A percentile compares a stretch with the other conserved stretches of the same genome.
These are phyloP conservation scores for Coregonus sp. DNA, from an alignment of 2,797 vertebrate species.

Conservation along the genomic window DNA sequence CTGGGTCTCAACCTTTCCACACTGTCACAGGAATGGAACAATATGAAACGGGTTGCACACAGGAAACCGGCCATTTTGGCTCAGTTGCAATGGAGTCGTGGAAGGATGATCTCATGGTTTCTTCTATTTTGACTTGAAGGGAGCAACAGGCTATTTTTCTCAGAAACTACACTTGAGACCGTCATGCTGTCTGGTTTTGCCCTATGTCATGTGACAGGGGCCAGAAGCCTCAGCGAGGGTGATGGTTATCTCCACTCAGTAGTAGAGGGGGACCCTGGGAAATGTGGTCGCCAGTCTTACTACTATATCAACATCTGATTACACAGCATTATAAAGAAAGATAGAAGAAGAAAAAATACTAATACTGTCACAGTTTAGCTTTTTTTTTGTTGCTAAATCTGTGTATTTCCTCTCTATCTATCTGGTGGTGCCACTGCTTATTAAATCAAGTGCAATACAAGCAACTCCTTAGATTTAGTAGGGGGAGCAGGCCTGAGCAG, in stretches of 20 bases:
- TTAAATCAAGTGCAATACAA: neutral
- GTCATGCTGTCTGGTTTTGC: neutral
- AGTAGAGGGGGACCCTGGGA: no score
- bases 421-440: neutral
- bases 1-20: constrained; percentile 51
- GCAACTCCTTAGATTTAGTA: neutral
- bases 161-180: neutral
- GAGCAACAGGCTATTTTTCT: neutral
- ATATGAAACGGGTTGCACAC: constrained; percentile 12
- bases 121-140: neutral
- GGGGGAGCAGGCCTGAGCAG: neutral
- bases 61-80: neutral
- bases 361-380: neutral
- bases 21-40: constrained; percentile 34
- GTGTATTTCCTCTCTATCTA: neutral
- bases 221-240: neutral
- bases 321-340: no score
- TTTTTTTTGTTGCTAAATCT: neutral
- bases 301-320: no score
- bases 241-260: no score
- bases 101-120: no score
- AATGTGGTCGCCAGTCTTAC: no score
- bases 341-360: neutral
- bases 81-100: neutral
- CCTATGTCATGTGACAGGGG: neutral